Evolutionary conservation across 2,888 invertebrate species (phyloP).

Genomic region (Plutella xylostella): DNA sequence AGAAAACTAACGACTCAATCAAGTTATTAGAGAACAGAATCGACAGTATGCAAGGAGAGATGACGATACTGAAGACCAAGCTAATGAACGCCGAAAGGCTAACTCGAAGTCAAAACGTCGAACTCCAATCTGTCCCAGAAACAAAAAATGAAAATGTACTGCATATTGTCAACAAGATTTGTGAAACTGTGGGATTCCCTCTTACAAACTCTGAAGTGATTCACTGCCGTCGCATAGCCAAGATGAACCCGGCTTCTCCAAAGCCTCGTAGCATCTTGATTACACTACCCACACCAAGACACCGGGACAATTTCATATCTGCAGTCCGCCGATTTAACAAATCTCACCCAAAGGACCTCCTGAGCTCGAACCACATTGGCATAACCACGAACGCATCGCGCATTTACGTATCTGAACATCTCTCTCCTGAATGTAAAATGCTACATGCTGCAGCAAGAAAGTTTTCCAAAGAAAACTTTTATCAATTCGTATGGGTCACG

Average conservation of each 20-base stretch:
- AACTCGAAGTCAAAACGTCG: conserved; percentile 12
- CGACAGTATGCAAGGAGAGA: too few relatives aligned
- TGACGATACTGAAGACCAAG: too few relatives aligned
- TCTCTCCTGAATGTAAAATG: not conserved
- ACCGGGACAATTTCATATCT: conserved; percentile 1
- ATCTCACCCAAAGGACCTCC: not conserved
- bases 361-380: not conserved
- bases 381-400: not conserved
- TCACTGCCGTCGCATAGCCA: conserved; percentile 13
- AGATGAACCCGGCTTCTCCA: conserved; percentile 8
- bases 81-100: too few relatives aligned
- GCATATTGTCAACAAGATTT: conserved; percentile 6
- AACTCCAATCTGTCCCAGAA: conserved; percentile 14
- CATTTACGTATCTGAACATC: conserved; percentile 1
- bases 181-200: not conserved
- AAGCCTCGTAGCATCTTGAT: conserved; percentile 8
- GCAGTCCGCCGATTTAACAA: conserved; percentile 5
- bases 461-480: not conserved
- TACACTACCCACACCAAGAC: conserved; percentile 6
- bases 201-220: conserved; percentile 1
- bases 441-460: conserved; percentile 1
- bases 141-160: conserved; percentile 5
- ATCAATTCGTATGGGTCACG: not conserved
- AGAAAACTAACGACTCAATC: too few relatives aligned
- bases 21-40: too few relatives aligned